These are phyloP conservation scores for Lipophrys pholis DNA, from an alignment of 2,113 vertebrate species.

Conservation along the genomic window DNA sequence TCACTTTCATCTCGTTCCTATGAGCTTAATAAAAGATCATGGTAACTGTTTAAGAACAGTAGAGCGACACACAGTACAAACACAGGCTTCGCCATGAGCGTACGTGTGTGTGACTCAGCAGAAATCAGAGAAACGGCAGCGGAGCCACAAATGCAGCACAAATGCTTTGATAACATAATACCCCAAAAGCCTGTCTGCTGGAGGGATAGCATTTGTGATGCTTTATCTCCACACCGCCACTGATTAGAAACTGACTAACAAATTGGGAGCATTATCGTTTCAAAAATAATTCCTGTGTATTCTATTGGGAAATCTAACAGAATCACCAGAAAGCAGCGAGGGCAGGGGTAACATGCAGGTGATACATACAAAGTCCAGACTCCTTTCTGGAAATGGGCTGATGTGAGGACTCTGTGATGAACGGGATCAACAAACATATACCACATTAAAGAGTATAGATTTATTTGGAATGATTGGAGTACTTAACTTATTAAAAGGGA, in stretches of 20 bases:
- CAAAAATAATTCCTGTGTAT: conserved; percentile 23
- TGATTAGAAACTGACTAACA: conserved; percentile 33
- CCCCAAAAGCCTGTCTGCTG: conserved; percentile 66
- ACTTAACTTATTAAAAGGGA: neutral
- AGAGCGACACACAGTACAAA: conserved; percentile 19
- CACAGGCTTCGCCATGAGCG: too few species aligned
- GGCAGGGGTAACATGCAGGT: conserved; percentile 50
- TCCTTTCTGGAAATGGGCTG: conserved; percentile 77
- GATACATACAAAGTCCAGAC: conserved; percentile 81
- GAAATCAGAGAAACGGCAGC: conserved; percentile 41
- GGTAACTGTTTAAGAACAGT: conserved; percentile 11
- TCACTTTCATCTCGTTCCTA: neutral
- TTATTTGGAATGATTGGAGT: neutral
- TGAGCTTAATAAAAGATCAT: conserved; percentile 20
- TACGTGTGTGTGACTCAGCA: conserved; percentile 62
- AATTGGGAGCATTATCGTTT: conserved; percentile 13
- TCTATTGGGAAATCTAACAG: conserved; percentile 48
- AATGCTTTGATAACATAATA: conserved; percentile 38
- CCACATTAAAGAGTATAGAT: conserved; percentile 14
- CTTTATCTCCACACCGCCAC: conserved; percentile 54
- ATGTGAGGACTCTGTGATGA: conserved; percentile 87
- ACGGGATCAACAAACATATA: conserved; percentile 61
- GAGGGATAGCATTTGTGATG: conserved; percentile 51
- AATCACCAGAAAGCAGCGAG: conserved; percentile 59
- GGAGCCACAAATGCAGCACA: conserved; percentile 35